Conservation (phyloP, 30 jellyfish, hydroid and myxozoan species). For the Haliclystus octoradiatus region DNA sequence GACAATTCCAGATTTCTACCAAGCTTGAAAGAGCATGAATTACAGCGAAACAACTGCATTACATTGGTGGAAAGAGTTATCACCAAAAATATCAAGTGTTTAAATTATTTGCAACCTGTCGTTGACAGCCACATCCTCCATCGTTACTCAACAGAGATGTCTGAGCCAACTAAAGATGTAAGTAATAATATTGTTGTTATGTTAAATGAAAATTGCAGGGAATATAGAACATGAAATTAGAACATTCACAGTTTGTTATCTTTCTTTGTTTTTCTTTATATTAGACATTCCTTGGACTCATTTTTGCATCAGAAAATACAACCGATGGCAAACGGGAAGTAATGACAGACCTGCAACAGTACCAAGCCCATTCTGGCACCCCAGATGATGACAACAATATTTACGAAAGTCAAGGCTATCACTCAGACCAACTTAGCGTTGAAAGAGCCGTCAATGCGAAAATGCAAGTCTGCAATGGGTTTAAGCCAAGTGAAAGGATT, state of each 20-base stretch:
- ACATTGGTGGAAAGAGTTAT: not conserved
- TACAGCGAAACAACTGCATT: slow-evolving; percentile 8
- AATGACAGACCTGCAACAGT: not conserved
- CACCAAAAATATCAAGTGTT: not conserved
- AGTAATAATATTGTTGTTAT: slow-evolving; percentile 8
- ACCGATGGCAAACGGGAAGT: slow-evolving; percentile 8
- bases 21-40: not conserved
- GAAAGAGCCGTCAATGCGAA: slow-evolving; percentile 12
- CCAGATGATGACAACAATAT: not conserved
- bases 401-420: slow-evolving; percentile 5
- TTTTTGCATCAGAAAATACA: too few species aligned
- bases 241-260: too few species aligned
- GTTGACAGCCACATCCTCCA: not conserved
- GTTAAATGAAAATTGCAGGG: slow-evolving; percentile 8
- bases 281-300: too few species aligned
- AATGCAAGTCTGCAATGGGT: slow-evolving; percentile 5
- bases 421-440: slow-evolving; percentile 8
- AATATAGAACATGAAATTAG: too few species aligned
- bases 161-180: not conserved
- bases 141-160: not conserved
- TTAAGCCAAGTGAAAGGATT: slow-evolving; percentile 5
- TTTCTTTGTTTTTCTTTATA: too few species aligned
- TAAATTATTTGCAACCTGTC: not conserved
- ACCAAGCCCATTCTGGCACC: not conserved
- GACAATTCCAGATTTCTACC: slow-evolving; percentile 7